These are phyloP conservation scores for Pecten maximus DNA, from an alignment of 2,888 invertebrate species.

Conservation along the genomic window DNA sequence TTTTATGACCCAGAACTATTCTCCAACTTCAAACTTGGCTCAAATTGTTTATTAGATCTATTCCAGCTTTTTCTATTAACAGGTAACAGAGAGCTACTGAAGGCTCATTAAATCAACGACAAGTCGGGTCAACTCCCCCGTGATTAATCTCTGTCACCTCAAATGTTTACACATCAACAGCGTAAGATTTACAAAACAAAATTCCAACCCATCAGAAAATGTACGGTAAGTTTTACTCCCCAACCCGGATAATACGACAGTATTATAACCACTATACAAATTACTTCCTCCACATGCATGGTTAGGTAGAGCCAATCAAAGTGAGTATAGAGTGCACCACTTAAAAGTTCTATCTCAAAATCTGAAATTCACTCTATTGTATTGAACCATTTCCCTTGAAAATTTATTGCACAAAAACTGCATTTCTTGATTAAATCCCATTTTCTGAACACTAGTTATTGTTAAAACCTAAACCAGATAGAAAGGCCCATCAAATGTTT, in stretches of 20 bases:
- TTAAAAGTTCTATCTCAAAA: neutral
- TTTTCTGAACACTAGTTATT: neutral
- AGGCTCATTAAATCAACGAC: neutral
- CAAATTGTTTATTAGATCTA: neutral
- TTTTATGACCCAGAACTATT: too few relatives aligned
- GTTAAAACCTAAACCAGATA: neutral
- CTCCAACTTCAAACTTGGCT: too few relatives aligned
- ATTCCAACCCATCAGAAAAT: neutral
- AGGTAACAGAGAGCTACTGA: neutral
- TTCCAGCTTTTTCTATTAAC: neutral
- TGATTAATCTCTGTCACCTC: neutral
- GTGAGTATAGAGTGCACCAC: neutral
- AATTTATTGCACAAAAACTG: neutral
- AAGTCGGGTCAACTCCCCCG: neutral
- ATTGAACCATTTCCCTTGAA: neutral
- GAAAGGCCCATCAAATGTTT: neutral
- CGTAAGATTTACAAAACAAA: neutral
- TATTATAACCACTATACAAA: neutral
- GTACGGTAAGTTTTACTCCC: neutral
- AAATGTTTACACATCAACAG: neutral
- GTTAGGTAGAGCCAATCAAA: neutral
- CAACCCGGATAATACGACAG: neutral
- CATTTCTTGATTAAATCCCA: neutral
- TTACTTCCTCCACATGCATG: neutral
- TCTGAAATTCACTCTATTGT: neutral